Conservation (phyloP, 2,797 vertebrate species). For the Calcarius lapponicus region DNA sequence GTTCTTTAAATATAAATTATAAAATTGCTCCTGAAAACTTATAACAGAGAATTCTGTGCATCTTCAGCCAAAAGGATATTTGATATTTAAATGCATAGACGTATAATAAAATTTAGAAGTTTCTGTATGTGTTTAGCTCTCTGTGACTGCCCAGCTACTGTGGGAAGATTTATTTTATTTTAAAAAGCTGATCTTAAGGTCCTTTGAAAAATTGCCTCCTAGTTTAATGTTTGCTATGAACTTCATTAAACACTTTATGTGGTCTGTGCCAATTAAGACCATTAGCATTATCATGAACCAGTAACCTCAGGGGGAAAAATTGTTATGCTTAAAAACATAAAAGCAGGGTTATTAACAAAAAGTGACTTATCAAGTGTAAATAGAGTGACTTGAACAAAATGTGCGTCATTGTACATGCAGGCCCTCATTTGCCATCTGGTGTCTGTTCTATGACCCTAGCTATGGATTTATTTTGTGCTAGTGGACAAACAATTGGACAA, state of each 20-base stretch:
- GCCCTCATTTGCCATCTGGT: constrained; percentile 25
- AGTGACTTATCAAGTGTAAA: constrained; percentile 50
- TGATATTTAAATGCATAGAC: neutral
- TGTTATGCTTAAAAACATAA: constrained; percentile 12
- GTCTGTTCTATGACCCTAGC: neutral
- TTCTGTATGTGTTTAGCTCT: neutral
- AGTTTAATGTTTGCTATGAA: neutral
- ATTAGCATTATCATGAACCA: neutral
- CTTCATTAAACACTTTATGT: neutral
- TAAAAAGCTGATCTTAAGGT: neutral
- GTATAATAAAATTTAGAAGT: neutral
- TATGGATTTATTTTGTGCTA: neutral
- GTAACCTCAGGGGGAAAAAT: neutral
- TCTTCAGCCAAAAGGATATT: neutral
- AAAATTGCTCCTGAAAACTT: neutral
- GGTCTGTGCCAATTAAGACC: neutral
- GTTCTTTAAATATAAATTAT: neutral
- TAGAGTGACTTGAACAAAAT: constrained; percentile 31
- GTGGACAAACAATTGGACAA: constrained; percentile 21
- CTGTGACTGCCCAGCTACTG: neutral
- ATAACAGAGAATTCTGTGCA: neutral
- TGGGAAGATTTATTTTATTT: neutral
- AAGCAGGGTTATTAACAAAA: constrained; percentile 3
- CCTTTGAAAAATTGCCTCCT: neutral
- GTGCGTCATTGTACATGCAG: neutral